Conservation (phyloP, 2,113 vertebrate species). For the Benitochromis conjunctus region DNA sequence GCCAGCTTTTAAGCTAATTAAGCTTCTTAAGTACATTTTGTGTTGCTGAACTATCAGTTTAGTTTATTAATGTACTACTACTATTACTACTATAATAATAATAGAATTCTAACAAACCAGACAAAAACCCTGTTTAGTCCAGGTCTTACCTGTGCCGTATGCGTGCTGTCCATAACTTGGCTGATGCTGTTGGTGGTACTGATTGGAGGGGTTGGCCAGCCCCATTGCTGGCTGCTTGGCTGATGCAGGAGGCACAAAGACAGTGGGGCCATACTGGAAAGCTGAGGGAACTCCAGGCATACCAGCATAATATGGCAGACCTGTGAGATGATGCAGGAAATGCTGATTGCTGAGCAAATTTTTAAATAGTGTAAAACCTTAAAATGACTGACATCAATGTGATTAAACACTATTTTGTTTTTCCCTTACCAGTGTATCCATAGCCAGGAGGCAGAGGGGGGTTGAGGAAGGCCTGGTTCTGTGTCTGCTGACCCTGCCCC, state of each 20-base stretch:
- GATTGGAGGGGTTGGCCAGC: conserved; percentile 77
- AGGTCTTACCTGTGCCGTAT: conserved; percentile 80
- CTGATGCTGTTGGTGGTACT: conserved; percentile 90
- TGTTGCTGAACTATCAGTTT: background rate
- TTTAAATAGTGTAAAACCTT: background rate
- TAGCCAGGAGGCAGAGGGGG: conserved; percentile 89
- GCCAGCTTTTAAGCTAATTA: background rate
- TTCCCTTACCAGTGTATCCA: conserved; percentile 82
- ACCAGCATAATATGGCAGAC: conserved; percentile 91
- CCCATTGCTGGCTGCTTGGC: conserved; percentile 88
- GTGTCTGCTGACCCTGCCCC: conserved; percentile 83
- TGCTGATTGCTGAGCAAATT: background rate
- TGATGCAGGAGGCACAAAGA: conserved; percentile 92
- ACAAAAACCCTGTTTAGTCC: background rate
- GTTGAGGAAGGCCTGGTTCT: conserved; percentile 93
- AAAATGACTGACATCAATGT: background rate
- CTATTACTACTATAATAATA: background rate
- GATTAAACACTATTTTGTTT: background rate
- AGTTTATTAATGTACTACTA: background rate
- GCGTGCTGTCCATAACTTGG: conserved; percentile 87
- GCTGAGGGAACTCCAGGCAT: conserved; percentile 87
- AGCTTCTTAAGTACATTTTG: background rate
- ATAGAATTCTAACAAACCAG: background rate
- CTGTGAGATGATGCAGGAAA: conserved; percentile 1
- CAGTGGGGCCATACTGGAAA: conserved; percentile 92